A percentile compares a stretch with the other conserved stretches of the same genome.
phyloP scores from a whole-genome alignment of 2,888 invertebrate genomes.

The Eumacrocentrus americanus region DNA sequence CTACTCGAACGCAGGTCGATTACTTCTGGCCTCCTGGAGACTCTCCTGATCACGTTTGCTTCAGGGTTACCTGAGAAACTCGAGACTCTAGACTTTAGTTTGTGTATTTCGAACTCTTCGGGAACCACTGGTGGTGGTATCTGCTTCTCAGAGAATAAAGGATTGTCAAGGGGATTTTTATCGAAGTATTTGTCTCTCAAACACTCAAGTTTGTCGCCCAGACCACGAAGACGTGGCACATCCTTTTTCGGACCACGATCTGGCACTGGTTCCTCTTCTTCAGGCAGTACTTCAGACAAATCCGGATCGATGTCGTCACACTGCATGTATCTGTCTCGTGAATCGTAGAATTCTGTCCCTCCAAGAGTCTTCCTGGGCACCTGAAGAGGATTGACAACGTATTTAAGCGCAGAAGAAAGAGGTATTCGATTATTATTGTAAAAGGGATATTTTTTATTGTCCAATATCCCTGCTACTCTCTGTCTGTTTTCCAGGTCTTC shows the following conservation, averaged over 20 bases:
- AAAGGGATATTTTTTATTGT: slow-evolving; percentile 70
- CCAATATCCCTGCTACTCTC: slow-evolving; percentile 31
- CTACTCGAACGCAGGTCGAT: slow-evolving; percentile 17
- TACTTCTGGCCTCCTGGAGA: slow-evolving; percentile 50
- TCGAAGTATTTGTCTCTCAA: slow-evolving; percentile 78
- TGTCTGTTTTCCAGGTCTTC: slow-evolving; percentile 34
- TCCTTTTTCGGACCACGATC: slow-evolving; percentile 46
- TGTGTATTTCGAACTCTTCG: slow-evolving; percentile 41
- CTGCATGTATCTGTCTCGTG: slow-evolving; percentile 60
- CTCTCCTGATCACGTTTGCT: slow-evolving; percentile 39
- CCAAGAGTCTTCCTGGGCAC: slow-evolving; percentile 71
- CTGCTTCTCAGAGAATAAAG: slow-evolving; percentile 66
- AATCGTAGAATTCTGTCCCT: slow-evolving; percentile 76
- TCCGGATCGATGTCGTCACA: slow-evolving; percentile 58
- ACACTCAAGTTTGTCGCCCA: slow-evolving; percentile 78
- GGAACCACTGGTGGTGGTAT: slow-evolving; percentile 49
- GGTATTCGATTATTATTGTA: slow-evolving; percentile 64
- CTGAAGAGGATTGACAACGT: slow-evolving; percentile 69
- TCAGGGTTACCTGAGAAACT: slow-evolving; percentile 41
- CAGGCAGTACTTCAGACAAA: slow-evolving; percentile 50
- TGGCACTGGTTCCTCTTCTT: slow-evolving; percentile 43
- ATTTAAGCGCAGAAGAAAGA: slow-evolving; percentile 70
- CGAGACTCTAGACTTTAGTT: slow-evolving; percentile 46
- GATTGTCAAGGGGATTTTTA: slow-evolving; percentile 76
- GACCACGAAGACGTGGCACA: slow-evolving; percentile 65